Evolutionary conservation across 2,888 invertebrate species (phyloP), one percentile per base, ranked within the genome.

Genomic region (Hemaris fuciformis): DNA sequence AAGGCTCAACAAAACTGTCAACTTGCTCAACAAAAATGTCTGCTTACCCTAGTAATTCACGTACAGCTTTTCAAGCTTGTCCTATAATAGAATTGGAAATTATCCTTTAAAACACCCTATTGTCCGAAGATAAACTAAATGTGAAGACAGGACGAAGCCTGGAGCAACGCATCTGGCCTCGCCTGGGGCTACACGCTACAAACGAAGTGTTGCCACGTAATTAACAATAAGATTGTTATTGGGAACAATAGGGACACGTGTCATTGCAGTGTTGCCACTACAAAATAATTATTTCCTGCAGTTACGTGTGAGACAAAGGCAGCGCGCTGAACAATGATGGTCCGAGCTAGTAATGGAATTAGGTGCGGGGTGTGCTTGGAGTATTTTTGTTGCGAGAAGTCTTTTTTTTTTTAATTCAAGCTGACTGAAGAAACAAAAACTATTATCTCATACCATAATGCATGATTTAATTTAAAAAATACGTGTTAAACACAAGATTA

Each of bases 281-380:
- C 79, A 83, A 83, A 83, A 80, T 89, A 90, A 90, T 91, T 89
- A 90, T 89, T 90, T 90, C 90, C 90, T 89, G 87, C 87, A 81
- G 76, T 77, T 79, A 72, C 66, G 72, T 67, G 74, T 64, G 64
- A 81, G 80, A 87, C 85, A 88, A 89, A 77, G 72, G 75, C 69
- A 86, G 81, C 85, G 84, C 80, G 87, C 80, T 75, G 81, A 77
- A 81, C 85, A 84, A 85, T 80, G n/a, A n/a, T n/a, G 10, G 81
- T 80, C 81, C 76, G 78, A 76, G 74, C 77, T 38, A 73, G 73
- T 68, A 63, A 63, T 66, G 72, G 72, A 73, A 76, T 75, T 77
- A 75, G 75, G 76, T 74, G 5, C 3, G 38, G 0, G 38, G n/a
- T 10, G 0, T 3, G 5, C 38, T 38, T 38, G 13, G 38, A n/a